Evolutionary conservation across 2,113 vertebrate species (phyloP).

Genomic region (Brachypteracias leptosomus): DNA sequence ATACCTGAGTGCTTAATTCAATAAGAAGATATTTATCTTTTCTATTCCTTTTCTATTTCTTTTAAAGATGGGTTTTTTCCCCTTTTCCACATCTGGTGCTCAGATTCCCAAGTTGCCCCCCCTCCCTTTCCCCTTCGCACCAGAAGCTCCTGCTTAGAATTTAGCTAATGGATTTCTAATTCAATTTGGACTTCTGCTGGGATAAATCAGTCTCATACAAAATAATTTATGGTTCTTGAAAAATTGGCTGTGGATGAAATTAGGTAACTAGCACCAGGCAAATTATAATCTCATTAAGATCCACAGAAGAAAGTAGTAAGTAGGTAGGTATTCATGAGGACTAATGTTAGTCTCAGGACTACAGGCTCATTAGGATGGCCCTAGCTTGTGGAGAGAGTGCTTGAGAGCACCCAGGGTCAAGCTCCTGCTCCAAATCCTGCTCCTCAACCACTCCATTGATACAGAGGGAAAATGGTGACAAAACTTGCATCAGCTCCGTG

Average conservation of each 20-base stretch:
- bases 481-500: neutral
- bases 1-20: slow-evolving; percentile 31
- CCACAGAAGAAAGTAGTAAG: neutral
- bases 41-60: neutral
- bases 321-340: neutral
- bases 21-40: slow-evolving; percentile 33
- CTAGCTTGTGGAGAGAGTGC: neutral
- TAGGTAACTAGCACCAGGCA: slow-evolving; percentile 29
- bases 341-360: neutral
- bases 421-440: neutral
- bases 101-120: neutral
- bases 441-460: neutral
- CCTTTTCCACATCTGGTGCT: slow-evolving; percentile 4
- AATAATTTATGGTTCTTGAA: slow-evolving; percentile 65
- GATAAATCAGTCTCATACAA: slow-evolving; percentile 62
- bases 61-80: neutral
- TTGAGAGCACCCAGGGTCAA: neutral
- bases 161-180: slow-evolving; percentile 70
- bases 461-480: neutral
- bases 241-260: slow-evolving; percentile 48
- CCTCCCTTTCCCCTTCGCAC: neutral
- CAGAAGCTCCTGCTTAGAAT: slow-evolving; percentile 39
- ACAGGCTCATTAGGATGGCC: neutral
- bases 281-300: slow-evolving; percentile 28
- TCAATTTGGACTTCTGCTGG: slow-evolving; percentile 57